These are phyloP conservation scores for Acanthacorydalis orientalis DNA, from an alignment of 2,888 invertebrate species.

Conservation along the genomic window DNA sequence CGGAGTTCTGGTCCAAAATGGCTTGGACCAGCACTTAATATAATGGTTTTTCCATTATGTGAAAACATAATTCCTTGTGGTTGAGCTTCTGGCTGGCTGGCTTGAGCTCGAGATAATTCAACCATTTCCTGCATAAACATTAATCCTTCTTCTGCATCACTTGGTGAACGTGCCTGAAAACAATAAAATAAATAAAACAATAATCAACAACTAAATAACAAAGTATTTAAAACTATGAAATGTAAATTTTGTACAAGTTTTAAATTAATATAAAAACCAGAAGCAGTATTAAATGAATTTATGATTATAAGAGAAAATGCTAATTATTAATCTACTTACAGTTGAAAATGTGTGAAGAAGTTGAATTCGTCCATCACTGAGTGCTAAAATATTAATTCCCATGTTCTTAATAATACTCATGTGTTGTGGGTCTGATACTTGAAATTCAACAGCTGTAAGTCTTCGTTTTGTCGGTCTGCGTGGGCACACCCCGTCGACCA, in stretches of 20 bases:
- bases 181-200: conserved; percentile 5
- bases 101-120: conserved; percentile 62
- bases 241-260: neutral
- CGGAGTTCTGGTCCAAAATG: conserved; percentile 73
- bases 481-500: conserved; percentile 69
- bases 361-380: conserved; percentile 83
- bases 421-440: conserved; percentile 67
- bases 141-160: conserved; percentile 82
- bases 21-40: conserved; percentile 67
- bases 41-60: conserved; percentile 23
- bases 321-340: conserved; percentile 34
- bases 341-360: conserved; percentile 76
- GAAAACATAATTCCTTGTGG: conserved; percentile 33
- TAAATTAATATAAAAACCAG: neutral
- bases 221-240: neutral
- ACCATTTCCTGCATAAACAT: conserved; percentile 97
- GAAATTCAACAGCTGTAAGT: conserved; percentile 54
- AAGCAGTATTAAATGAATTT: neutral
- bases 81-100: conserved; percentile 35
- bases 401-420: conserved; percentile 73
- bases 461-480: conserved; percentile 40
- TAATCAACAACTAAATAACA: conserved; percentile 6
- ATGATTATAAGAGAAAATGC: neutral
- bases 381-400: conserved; percentile 84
- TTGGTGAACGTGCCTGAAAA: conserved; percentile 61